phyloP scores from a whole-genome alignment of 2,113 vertebrate species.

The Arvicanthis niloticus region DNA sequence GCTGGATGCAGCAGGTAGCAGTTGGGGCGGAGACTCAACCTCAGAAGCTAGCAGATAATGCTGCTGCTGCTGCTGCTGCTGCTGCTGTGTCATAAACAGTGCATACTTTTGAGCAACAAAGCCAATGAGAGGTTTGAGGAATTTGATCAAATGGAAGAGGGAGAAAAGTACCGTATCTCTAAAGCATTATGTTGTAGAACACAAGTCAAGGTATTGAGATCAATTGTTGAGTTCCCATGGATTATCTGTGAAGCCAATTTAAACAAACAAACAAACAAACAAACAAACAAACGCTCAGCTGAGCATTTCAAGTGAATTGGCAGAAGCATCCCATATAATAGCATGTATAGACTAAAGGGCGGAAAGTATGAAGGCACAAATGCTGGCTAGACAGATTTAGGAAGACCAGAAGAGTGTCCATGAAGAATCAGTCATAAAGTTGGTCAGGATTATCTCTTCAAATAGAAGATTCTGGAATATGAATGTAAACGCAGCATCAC shows the following conservation, averaged over 20 bases:
- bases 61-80: too few species aligned
- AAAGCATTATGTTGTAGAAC: background rate
- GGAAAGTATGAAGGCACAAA: background rate
- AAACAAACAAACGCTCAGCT: background rate
- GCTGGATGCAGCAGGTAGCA: background rate
- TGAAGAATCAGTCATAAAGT: background rate
- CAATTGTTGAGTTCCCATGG: background rate
- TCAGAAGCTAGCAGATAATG: background rate
- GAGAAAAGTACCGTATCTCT: background rate
- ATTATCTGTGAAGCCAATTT: background rate
- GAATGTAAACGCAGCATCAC: background rate
- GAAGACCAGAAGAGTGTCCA: accelerated
- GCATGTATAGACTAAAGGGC: background rate
- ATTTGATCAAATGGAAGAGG: background rate
- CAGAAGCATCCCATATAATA: background rate
- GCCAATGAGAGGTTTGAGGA: background rate
- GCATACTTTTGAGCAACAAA: background rate
- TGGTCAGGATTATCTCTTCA: background rate
- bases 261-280: background rate
- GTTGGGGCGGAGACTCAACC: background rate
- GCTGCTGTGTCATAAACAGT: too few species aligned
- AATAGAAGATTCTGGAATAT: background rate
- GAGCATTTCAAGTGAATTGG: background rate
- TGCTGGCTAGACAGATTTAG: background rate
- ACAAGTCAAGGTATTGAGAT: background rate